Evolutionary conservation across 2,113 vertebrate genomes (phyloP), one percentile per base, ranked within the genome.

Genomic region (Poeciliopsis turrubarensis): DNA sequence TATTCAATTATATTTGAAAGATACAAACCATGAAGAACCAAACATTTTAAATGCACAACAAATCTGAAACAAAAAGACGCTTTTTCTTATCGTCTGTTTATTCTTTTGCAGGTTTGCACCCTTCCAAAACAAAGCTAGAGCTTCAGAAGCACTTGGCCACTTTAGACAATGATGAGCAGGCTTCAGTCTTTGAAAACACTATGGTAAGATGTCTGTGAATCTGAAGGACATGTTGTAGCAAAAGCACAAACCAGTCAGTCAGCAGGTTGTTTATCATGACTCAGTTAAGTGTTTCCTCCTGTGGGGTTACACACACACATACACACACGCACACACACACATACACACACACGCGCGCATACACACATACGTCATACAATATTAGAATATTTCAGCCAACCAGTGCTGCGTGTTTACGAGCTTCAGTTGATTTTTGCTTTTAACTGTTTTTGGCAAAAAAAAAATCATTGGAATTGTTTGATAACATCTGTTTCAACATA

Each of bases 121-220:
- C 98, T 85, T 96, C 95, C 66, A 97, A 97, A 92, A 95, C 95
- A 73, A 99, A 99, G 89, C 87, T 99, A 88, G 97, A 98, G 87
- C 95, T 99, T 62, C 98, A 99, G 89, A 97, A 93, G 86, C 96
- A 99, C 87, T 86, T 99, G 85, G 97, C 97, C 32, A 95, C 92
- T n/a, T 89, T 99, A 89, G 96, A 95, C 73, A 97, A 96, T 83
- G 87, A 96, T 71, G 97, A 98, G 29, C 98, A 99, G 78, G 97
- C 95, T 5, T 94, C 94, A 27, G 83, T 99, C 83, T 99, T 98
- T 92, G 97, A 99, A 83, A 96, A 95, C 81, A 95, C 96, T 85
- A 95, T 96, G 97, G 97, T 99, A 96, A 83, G 51, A 27, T 82
- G 2, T 14, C 60, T 72, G 44, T 41, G 62, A 62, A 65, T 31